phyloP scores from a whole-genome alignment of 2,113 vertebrate species.

The Synchiropus splendidus region DNA sequence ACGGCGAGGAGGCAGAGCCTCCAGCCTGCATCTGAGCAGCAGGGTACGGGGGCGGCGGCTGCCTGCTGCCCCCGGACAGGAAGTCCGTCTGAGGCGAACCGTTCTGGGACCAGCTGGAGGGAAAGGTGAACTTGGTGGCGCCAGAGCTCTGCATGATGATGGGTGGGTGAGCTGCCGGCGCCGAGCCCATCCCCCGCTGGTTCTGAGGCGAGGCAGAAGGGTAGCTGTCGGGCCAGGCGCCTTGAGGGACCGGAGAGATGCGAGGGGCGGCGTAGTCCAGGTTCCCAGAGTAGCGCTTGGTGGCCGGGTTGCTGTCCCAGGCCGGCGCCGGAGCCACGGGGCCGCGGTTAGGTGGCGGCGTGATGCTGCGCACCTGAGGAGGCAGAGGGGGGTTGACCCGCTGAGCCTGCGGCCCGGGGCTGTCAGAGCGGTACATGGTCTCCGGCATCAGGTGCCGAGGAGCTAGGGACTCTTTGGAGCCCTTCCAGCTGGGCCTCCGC shows the following conservation, averaged over 20 bases:
- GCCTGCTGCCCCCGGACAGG: constrained; percentile 69
- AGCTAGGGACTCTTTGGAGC: constrained; percentile 89
- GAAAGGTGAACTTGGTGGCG: constrained; percentile 81
- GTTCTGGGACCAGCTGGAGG: constrained; percentile 79
- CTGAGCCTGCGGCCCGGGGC: constrained; percentile 76
- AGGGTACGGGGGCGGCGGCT: constrained; percentile 87
- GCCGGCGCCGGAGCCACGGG: constrained; percentile 75
- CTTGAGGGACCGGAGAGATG: constrained; percentile 87
- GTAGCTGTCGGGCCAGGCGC: constrained; percentile 83
- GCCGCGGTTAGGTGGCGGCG: constrained; percentile 80
- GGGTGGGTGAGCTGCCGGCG: constrained; percentile 84
- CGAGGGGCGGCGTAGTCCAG: constrained; percentile 86
- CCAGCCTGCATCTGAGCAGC: constrained; percentile 78
- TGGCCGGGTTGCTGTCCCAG: constrained; percentile 84
- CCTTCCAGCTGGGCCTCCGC: constrained; percentile 92
- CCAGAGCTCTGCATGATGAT: constrained; percentile 91
- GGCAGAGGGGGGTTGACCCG: constrained; percentile 80
- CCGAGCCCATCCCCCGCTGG: constrained; percentile 80
- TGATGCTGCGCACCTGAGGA: constrained; percentile 85
- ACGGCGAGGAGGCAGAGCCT: constrained; percentile 71
- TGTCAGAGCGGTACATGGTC: constrained; percentile 79
- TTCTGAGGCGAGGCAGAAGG: constrained; percentile 65
- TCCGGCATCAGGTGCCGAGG: constrained; percentile 81
- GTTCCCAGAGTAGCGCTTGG: constrained; percentile 89
- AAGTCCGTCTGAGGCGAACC: constrained; percentile 79